Conservation (phyloP, 2,113 vertebrate genomes). For the Electrona antarctica region DNA sequence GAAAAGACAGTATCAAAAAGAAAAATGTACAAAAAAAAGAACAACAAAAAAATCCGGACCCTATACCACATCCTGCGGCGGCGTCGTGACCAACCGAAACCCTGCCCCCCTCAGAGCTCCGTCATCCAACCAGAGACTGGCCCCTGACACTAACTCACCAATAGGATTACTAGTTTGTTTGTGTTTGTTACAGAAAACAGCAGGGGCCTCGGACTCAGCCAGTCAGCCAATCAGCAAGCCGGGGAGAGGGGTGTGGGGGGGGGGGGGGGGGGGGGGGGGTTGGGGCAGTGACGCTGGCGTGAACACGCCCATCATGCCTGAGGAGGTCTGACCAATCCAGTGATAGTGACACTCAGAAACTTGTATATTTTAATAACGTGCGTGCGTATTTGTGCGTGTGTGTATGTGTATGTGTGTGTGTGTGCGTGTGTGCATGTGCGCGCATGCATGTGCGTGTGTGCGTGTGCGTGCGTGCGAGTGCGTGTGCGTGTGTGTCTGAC, state of each 20-base stretch:
- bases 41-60: constrained; percentile 19
- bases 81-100: constrained; percentile 14
- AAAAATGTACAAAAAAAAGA: constrained; percentile 13
- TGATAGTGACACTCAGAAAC: constrained; percentile 74
- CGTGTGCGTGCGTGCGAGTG: neutral
- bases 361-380: constrained; percentile 82
- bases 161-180: constrained; percentile 73
- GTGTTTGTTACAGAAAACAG: constrained; percentile 56
- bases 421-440: constrained; percentile 43
- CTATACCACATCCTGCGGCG: constrained; percentile 39
- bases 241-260: neutral
- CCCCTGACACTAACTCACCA: constrained; percentile 67
- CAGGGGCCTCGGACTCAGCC: constrained; percentile 60
- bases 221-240: constrained; percentile 49
- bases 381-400: constrained; percentile 32
- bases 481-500: constrained; percentile 23
- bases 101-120: constrained; percentile 44
- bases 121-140: constrained; percentile 62
- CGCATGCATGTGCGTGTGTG: constrained; percentile 45
- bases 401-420: constrained; percentile 33
- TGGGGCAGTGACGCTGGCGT: constrained; percentile 49
- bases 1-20: constrained; percentile 38
- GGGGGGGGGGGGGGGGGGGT: neutral
- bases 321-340: constrained; percentile 67
- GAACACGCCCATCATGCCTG: constrained; percentile 46